Evolutionary conservation across 2,113 vertebrate species (phyloP), one percentile per base, ranked within the genome.

Genomic region (Lutjanus erythropterus): DNA sequence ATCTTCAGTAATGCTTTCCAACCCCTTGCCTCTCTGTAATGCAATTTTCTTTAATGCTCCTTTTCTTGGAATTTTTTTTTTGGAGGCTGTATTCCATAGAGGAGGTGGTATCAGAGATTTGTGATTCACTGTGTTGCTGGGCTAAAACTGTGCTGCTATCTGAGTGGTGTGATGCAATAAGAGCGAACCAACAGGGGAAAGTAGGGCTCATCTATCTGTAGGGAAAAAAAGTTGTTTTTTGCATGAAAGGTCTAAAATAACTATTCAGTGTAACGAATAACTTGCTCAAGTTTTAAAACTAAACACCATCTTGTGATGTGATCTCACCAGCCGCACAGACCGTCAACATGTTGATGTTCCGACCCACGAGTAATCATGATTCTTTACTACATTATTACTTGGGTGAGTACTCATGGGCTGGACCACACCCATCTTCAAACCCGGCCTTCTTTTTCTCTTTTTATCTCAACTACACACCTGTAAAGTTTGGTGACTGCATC

Each of bases 1-100:
- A 92, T 90, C 83, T 83, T 88, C 60, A 39, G 71, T 81, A 89
- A 91, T 87, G 90, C 83, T 82, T 84, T 81, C 85, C 81, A 79
- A 61, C 66, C 88, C 77, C 77, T 68, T 73, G 74, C 81, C 61
- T 86, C 85, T 72, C 71, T 66, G 39, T 88, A 90, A 91, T 90
- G 79, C 73, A 88, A 88, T 92, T 92, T 86, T 23, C 80, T 80
- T 87, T 87, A 81, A 88, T 90, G 84, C 65, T 64, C 62, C 56
- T 83, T 90, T 89, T 90, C 89, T 86, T 82, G 61, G 78, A 92
- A 74, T 71, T n/a, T 35, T 55, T 73, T 85, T 50, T 41, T 59
- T 58, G 19, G 46, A 42, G 71, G 21, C 21, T 41, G 35, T 61
- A 59, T 72, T 80, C 58, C 42, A 27, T 4, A 29, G 37, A 64